Conservation (phyloP, 2,113 vertebrate genomes). For the Mormyrus iriodes region DNA sequence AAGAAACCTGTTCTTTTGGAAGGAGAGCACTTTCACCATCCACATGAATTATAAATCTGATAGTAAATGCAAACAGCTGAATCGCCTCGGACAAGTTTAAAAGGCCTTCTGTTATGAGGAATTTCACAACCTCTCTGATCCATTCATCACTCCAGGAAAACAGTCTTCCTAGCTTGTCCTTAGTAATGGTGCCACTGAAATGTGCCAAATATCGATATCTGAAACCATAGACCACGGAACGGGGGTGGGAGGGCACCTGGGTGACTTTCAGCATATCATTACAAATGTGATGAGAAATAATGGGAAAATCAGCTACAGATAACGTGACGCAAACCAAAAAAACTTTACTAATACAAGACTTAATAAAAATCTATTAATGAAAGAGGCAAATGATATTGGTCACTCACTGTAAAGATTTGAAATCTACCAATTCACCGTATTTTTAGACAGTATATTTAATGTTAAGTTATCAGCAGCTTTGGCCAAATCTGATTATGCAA, state of each 20-base stretch:
- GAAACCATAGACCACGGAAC: neutral
- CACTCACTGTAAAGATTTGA: neutral
- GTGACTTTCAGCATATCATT: neutral
- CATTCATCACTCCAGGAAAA: neutral
- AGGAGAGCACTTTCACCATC: neutral
- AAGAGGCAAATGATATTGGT: neutral
- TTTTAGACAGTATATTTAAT: neutral
- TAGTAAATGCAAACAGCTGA: neutral
- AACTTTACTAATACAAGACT: neutral
- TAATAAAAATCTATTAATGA: neutral
- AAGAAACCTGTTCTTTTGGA: neutral
- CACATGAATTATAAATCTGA: neutral
- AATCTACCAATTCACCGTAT: neutral
- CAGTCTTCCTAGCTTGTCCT: neutral
- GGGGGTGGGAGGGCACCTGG: neutral
- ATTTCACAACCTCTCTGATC: neutral
- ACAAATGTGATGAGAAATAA: neutral
- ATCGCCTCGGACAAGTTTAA: neutral
- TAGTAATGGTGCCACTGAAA: neutral
- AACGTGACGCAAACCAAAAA: neutral
- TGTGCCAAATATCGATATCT: neutral
- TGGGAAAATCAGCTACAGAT: neutral
- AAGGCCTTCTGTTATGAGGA: neutral
- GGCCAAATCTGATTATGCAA: neutral
- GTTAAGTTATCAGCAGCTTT: neutral